Percentiles rank a stretch among this genome's conserved stretches.
Conservation (phyloP, 2,797 vertebrate genomes). For the Acanthurus lineatus region DNA sequence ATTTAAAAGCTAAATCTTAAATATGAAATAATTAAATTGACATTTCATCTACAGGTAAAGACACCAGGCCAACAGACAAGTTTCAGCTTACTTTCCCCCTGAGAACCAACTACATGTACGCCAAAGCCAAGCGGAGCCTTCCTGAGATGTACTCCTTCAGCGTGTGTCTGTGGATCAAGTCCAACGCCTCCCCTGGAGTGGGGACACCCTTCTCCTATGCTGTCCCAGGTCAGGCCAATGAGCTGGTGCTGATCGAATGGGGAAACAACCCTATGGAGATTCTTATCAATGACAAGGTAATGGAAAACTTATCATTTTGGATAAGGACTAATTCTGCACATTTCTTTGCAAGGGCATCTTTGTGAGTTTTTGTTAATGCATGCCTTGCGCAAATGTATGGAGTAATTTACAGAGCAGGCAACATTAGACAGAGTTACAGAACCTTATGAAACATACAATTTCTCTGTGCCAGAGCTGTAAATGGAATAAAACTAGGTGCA, state of each 20-base stretch:
- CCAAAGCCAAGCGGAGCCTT: slow-evolving; percentile 95
- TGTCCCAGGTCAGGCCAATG: slow-evolving; percentile 94
- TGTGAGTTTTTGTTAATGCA: background rate
- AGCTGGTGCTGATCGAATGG: slow-evolving; percentile 97
- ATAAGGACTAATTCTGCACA: background rate
- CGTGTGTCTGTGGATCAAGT: slow-evolving; percentile 97
- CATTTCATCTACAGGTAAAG: slow-evolving; percentile 86
- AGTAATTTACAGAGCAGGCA: background rate
- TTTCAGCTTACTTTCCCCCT: slow-evolving; percentile 97
- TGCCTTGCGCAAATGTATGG: background rate
- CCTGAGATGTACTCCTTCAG: slow-evolving; percentile 98
- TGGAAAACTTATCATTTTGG: background rate
- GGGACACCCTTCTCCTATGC: slow-evolving; percentile 98
- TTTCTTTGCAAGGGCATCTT: background rate
- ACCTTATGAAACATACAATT: background rate
- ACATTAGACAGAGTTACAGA: background rate
- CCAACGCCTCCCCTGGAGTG: slow-evolving; percentile 93
- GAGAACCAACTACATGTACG: slow-evolving; percentile 98
- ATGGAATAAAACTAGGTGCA: slow-evolving; percentile 30
- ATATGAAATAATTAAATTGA: background rate
- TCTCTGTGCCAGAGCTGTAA: slow-evolving; percentile 16
- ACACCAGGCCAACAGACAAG: slow-evolving; percentile 90
- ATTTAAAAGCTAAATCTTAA: background rate
- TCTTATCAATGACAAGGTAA: slow-evolving; percentile 97
- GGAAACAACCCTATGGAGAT: slow-evolving; percentile 99